Evolutionary conservation across 2,888 invertebrate species (phyloP).

Genomic region (Eristalinus aeneus): DNA sequence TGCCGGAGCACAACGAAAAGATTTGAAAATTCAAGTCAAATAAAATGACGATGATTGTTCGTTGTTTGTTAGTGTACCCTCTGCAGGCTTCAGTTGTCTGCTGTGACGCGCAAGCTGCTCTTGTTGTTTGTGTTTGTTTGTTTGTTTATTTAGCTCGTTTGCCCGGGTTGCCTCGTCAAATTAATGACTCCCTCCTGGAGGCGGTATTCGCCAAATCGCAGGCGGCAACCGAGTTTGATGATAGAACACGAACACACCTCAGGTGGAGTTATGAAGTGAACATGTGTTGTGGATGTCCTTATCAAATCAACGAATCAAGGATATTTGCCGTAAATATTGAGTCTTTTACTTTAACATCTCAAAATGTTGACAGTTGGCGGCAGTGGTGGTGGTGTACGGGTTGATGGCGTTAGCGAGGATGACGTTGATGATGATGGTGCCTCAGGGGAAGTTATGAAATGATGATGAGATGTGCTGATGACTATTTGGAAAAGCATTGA

Average conservation of each 20-base stretch:
- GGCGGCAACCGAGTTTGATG: constrained; percentile 8
- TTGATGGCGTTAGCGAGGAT: neutral
- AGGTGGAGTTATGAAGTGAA: constrained; percentile 38
- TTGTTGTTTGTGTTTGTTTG: constrained; percentile 44
- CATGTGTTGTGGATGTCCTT: constrained; percentile 37
- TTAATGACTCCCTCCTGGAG: constrained; percentile 40
- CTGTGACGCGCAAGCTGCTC: constrained; percentile 1
- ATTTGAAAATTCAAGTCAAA: constrained; percentile 58
- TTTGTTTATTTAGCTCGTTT: constrained; percentile 56
- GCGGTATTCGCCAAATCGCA: constrained; percentile 11
- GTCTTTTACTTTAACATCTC: constrained; percentile 16
- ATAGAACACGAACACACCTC: neutral
- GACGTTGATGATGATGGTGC: neutral
- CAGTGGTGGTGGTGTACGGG: neutral
- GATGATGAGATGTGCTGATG: constrained; percentile 16
- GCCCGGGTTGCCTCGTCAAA: constrained; percentile 43
- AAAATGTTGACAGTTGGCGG: constrained; percentile 26
- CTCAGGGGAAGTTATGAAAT: constrained; percentile 5
- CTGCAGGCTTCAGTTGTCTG: constrained; percentile 10
- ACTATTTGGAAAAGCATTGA: constrained; percentile 10
- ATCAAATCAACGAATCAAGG: constrained; percentile 52
- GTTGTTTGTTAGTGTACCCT: constrained; percentile 29
- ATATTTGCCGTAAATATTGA: constrained; percentile 51
- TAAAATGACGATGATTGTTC: constrained; percentile 58
- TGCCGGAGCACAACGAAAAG: neutral